Percentiles rank a stretch among this genome's conserved stretches.
Conservation (phyloP, 1,140 invertebrate genomes). For the Acromyrmex charruanus region DNA sequence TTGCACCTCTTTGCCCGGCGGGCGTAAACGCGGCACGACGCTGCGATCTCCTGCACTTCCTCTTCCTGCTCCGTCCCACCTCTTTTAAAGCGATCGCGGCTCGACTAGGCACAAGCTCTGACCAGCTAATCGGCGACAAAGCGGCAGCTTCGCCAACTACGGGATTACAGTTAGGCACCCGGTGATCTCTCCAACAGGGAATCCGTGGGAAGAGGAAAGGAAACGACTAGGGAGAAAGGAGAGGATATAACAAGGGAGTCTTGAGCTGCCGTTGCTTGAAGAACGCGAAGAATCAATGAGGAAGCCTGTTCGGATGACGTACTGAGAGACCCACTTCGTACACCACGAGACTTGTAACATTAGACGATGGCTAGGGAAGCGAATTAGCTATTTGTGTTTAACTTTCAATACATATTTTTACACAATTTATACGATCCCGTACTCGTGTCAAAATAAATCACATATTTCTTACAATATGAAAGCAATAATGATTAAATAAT, state of each 20-base stretch:
- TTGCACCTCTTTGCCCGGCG: conserved; percentile 54
- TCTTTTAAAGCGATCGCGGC: conserved; percentile 49
- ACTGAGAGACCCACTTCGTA: conserved; percentile 38
- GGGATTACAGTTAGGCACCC: conserved; percentile 72
- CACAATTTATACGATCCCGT: background rate
- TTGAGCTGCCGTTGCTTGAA: conserved; percentile 11
- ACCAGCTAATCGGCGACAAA: conserved; percentile 70
- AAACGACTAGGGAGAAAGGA: conserved; percentile 25
- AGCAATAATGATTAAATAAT: background rate
- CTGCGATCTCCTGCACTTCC: conserved; percentile 46
- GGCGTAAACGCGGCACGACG: conserved; percentile 48
- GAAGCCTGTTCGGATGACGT: conserved; percentile 30
- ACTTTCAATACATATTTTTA: background rate
- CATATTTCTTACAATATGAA: background rate
- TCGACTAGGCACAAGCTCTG: conserved; percentile 22
- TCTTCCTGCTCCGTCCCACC: conserved; percentile 63
- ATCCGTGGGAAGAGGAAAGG: conserved; percentile 38
- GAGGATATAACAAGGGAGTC: conserved; percentile 27
- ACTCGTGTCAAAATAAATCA: background rate
- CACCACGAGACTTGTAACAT: conserved; percentile 12
- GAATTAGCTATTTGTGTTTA: conserved; percentile 13
- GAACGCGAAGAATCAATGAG: conserved; percentile 48
- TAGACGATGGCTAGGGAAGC: background rate
- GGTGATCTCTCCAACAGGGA: conserved; percentile 24
- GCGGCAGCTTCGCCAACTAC: conserved; percentile 64